Base-by-base conservation (phyloP, 1,140 invertebrate species). In the Danaus melanippus region DNA sequence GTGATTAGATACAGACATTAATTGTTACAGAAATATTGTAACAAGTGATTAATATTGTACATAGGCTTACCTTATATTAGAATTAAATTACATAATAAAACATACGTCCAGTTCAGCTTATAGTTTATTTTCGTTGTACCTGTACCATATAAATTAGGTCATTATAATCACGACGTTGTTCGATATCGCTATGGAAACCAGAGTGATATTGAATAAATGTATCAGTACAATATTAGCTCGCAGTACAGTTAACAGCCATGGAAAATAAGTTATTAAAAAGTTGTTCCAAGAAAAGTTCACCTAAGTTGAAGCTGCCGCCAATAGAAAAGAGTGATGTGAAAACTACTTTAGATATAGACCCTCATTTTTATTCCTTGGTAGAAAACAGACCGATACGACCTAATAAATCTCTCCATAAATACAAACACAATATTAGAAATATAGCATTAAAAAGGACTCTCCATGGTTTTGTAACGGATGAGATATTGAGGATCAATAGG, bases 301-400 rank as follows among this genome's bases (percentile, higher is more conserved):
- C 50, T 21, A 69, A 69, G 32, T 64, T 80, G 15, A 86, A 78
- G 56, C 55, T 83, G 54, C 76, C 79, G 54, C 67, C 80, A 40
- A 77, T 78, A 54, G 72, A 77, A 62, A 17, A 66, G 67, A 46
- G 55, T 62, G 51, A 74, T 59, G 61, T 81, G 9, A 84, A 84
- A 67, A 88, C 89, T 21, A 84, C 89, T 48, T 46, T 88, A 8
- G 89, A 92, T 62, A 78, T 92, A 2, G 90, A 92, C 77, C 90
- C 91, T 2, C 76, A 88, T 39, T 92, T 88, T 67, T 92, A 90
- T 66, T 88, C 86, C 6, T 76, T 90, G 62, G 76, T 92, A 2
- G 86, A 88, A 69, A 90, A 89, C 42, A 74, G 88, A 53, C 74
- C 88, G 2, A 87, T 89, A 3, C 76, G 87, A 56, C 87, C 90